These are phyloP conservation scores for Drosophila navojoa DNA, from an alignment of 1,140 invertebrate genomes.

Conservation along the genomic window DNA sequence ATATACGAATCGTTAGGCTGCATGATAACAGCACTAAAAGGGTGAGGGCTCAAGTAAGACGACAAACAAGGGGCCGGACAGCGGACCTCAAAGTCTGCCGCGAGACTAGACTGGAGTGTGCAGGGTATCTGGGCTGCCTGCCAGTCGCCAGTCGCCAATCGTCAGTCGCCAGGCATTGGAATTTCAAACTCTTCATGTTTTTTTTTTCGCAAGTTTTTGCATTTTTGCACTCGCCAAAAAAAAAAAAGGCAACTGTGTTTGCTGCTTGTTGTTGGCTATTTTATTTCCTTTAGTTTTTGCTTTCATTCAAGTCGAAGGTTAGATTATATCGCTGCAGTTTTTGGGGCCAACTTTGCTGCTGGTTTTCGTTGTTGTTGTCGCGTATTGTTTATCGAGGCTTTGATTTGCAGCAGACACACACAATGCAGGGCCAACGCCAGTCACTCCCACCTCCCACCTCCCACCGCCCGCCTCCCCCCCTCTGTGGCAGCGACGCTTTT, in stretches of 20 bases:
- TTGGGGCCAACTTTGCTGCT: slow-evolving; percentile 2
- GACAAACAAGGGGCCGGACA: neutral
- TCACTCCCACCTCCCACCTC: neutral
- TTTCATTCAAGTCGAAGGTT: slow-evolving; percentile 75
- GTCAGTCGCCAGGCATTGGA: slow-evolving; percentile 19
- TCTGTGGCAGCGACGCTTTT: neutral
- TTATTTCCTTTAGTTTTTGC: slow-evolving; percentile 35
- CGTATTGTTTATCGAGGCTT: slow-evolving; percentile 67
- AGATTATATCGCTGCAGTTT: slow-evolving; percentile 65
- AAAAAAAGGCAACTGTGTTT: slow-evolving; percentile 39
- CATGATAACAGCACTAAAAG: neutral
- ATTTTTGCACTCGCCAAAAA: slow-evolving; percentile 58
- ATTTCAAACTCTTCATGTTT: neutral
- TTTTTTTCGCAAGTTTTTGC: slow-evolving; percentile 11
- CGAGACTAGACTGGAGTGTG: neutral
- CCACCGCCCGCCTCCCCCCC: too few relatives aligned
- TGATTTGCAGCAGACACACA: slow-evolving; percentile 56
- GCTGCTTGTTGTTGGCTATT: slow-evolving; percentile 25
- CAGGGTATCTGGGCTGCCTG: slow-evolving; percentile 2
- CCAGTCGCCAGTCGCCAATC: slow-evolving; percentile 21
- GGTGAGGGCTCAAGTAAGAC: neutral
- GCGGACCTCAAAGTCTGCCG: neutral
- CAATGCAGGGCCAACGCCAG: slow-evolving; percentile 1
- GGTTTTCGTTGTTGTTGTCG: slow-evolving; percentile 16
- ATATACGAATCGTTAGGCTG: neutral